A percentile compares a stretch with the other conserved stretches of the same genome.
phyloP scores from a whole-genome alignment of 2,888 invertebrate species.

The Meganola albula region DNA sequence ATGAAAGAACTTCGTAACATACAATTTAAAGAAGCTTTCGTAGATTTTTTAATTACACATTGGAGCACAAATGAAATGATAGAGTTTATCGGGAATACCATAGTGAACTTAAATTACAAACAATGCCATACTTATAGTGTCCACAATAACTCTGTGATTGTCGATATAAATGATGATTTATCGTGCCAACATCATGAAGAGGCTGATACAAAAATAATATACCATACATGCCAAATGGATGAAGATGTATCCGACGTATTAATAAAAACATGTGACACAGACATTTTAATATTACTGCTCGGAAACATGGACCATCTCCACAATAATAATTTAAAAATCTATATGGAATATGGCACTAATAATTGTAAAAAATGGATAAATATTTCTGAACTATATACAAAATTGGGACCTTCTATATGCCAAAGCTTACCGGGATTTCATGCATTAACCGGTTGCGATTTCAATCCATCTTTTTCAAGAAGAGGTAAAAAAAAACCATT shows the following conservation, averaged over 20 bases:
- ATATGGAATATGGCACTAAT: not conserved
- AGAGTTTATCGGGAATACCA: constrained; percentile 7
- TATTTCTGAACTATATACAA: not conserved
- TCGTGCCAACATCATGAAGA: not conserved
- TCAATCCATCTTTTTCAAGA: constrained; percentile 29
- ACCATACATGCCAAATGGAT: not conserved
- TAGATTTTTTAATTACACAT: constrained; percentile 7
- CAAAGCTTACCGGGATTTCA: constrained; percentile 26
- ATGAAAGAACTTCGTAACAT: constrained; percentile 9
- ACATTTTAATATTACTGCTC: not conserved
- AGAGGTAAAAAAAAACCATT: constrained; percentile 26
- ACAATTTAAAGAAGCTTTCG: constrained; percentile 10
- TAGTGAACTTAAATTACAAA: constrained; percentile 1
- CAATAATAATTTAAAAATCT: not conserved
- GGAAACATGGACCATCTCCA: not conserved
- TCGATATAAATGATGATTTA: not conserved
- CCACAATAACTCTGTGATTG: not conserved
- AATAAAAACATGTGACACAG: not conserved
- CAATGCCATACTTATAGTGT: constrained; percentile 2
- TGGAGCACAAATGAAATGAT: constrained; percentile 6
- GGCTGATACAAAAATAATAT: not conserved
- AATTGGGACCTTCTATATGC: constrained; percentile 1
- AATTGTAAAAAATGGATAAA: not conserved
- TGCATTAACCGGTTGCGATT: constrained; percentile 36
- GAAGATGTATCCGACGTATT: not conserved